These are phyloP conservation scores for Yoshiicerus persimilis DNA, from an alignment of 1,140 invertebrate species.

Conservation along the genomic window DNA sequence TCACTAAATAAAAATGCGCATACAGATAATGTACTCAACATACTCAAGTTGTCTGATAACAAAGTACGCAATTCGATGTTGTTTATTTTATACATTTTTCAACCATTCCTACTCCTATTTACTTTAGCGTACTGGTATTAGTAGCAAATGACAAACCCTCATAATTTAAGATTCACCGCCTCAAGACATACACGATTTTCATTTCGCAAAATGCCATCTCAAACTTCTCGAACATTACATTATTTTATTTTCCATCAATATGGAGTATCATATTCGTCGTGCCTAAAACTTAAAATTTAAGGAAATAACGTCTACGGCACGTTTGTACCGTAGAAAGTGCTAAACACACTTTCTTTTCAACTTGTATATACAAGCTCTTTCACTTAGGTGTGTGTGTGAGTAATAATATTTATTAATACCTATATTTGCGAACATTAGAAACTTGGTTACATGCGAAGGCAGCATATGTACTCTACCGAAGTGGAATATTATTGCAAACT, in stretches of 20 bases:
- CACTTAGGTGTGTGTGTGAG: too few relatives aligned
- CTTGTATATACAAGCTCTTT: too few relatives aligned
- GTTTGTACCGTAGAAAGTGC: too few relatives aligned
- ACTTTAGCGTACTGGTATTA: too few relatives aligned
- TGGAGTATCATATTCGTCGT: neutral
- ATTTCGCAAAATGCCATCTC: neutral
- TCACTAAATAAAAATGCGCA: neutral
- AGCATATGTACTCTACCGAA: neutral
- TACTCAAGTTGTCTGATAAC: neutral
- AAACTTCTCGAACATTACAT: neutral
- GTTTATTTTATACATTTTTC: neutral
- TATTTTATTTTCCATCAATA: neutral
- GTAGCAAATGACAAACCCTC: neutral
- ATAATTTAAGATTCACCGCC: too few relatives aligned
- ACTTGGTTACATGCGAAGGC: neutral
- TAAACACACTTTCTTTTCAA: too few relatives aligned
- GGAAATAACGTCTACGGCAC: too few relatives aligned
- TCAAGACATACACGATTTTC: neutral
- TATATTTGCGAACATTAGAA: too few relatives aligned
- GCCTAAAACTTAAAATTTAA: too few relatives aligned
- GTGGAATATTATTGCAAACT: neutral
- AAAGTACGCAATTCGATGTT: neutral
- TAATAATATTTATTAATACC: too few relatives aligned
- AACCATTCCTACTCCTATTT: neutral
- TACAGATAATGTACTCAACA: neutral